Conservation (phyloP, 2,888 invertebrate genomes). For the Machimus atricapillus region DNA sequence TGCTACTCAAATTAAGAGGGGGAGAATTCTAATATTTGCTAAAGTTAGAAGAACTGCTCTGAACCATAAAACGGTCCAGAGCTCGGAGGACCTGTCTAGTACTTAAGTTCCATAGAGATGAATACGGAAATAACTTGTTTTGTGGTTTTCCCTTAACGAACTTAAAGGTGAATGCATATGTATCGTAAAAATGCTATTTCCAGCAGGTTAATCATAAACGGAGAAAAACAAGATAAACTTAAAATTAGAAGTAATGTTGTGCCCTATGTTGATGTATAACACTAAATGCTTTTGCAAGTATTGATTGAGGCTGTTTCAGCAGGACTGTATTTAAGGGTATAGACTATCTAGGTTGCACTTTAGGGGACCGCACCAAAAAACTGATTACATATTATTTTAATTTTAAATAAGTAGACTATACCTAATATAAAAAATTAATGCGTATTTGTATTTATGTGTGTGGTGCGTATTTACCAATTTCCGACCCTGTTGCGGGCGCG, state of each 20-base stretch:
- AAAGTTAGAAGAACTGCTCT: not conserved
- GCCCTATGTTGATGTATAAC: not conserved
- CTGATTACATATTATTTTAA: no score
- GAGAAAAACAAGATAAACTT: not conserved
- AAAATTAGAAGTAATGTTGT: not conserved
- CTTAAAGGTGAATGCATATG: not conserved
- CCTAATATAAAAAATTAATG: no score
- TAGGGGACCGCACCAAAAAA: no score
- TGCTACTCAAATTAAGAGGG: not conserved
- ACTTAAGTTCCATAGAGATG: not conserved
- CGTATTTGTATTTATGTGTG: no score
- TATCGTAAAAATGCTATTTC: not conserved
- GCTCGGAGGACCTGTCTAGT: not conserved
- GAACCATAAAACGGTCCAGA: not conserved
- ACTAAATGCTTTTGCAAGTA: not conserved
- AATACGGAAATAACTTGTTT: not conserved
- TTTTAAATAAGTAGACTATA: no score
- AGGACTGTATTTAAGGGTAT: no score
- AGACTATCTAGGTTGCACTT: no score
- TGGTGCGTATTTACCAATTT: no score
- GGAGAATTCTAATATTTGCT: not conserved
- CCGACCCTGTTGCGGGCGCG: no score
- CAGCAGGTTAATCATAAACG: not conserved
- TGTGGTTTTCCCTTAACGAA: not conserved
- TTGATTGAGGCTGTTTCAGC: not conserved